A percentile compares a stretch with the other conserved stretches of the same genome.
phyloP scores from a whole-genome alignment of 1,140 invertebrate species.

The Agraylea sexmaculata region DNA sequence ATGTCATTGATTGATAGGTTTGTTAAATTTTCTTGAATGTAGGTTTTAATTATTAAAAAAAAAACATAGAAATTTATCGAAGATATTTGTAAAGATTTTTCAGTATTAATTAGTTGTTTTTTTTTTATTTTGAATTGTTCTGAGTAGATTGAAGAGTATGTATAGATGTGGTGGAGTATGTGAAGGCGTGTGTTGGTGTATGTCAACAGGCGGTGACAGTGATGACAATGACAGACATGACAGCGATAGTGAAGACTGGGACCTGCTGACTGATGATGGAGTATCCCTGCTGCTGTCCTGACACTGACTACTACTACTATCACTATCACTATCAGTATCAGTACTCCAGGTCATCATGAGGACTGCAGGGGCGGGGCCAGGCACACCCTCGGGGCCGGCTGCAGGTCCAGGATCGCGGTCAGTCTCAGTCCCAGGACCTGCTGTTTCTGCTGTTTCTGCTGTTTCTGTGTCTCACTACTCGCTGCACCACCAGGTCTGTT shows the following conservation, averaged over 20 bases:
- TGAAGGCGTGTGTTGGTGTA: background rate
- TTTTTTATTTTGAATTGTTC: no score
- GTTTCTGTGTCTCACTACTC: no score
- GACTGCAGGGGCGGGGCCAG: conserved; percentile 1
- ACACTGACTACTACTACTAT: conserved; percentile 3
- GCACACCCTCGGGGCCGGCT: background rate
- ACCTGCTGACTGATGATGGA: background rate
- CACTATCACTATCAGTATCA: background rate
- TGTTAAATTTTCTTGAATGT: no score
- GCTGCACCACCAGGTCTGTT: no score
- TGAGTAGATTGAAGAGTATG: no score
- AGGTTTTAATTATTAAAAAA: no score
- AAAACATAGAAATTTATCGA: no score
- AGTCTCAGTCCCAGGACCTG: background rate
- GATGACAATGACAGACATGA: background rate
- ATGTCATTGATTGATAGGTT: no score
- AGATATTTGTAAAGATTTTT: no score
- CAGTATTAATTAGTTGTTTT: no score
- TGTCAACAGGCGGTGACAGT: background rate
- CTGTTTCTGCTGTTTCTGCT: conserved; percentile 1
- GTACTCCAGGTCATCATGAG: background rate
- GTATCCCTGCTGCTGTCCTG: conserved; percentile 1
- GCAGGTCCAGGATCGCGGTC: background rate
- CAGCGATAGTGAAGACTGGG: background rate
- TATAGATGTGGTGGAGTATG: conserved; percentile 3